A percentile compares a stretch with the other conserved stretches of the same genome.
phyloP scores from a whole-genome alignment of 2,113 vertebrate genomes.

The Morphnarchus princeps region DNA sequence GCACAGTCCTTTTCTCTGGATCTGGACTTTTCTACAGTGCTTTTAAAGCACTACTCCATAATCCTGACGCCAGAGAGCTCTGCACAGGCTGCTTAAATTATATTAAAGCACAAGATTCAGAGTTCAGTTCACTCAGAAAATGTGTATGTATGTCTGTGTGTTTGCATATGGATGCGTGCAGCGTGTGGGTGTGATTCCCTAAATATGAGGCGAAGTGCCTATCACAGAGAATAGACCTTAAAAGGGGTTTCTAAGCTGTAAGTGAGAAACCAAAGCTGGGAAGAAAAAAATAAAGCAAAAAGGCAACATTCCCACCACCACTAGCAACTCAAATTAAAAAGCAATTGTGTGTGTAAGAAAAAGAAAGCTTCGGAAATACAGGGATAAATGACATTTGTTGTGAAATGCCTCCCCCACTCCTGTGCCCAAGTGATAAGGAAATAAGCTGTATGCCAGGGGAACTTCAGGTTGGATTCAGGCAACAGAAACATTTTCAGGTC shows the following conservation, averaged over 20 bases:
- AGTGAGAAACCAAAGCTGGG: slow-evolving; percentile 46
- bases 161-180: slow-evolving; percentile 12
- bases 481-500: slow-evolving; percentile 13
- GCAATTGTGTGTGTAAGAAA: neutral
- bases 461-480: neutral
- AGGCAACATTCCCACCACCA: neutral
- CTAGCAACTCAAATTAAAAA: neutral
- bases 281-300: neutral
- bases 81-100: neutral
- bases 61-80: neutral
- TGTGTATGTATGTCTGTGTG: neutral
- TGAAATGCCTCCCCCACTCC: neutral
- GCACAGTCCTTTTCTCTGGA: neutral
- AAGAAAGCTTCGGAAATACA: slow-evolving; percentile 18
- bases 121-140: neutral
- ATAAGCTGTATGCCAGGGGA: neutral
- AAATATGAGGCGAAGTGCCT: slow-evolving; percentile 31
- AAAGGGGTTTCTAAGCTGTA: slow-evolving; percentile 51
- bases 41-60: neutral
- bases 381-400: slow-evolving; percentile 29
- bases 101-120: neutral
- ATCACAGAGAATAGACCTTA: slow-evolving; percentile 39
- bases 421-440: slow-evolving; percentile 14
- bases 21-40: neutral
- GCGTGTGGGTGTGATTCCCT: slow-evolving; percentile 28